A percentile compares a stretch with the other conserved stretches of the same genome.
These are phyloP conservation scores for Eurypyga helias DNA, from an alignment of 2,113 vertebrate genomes.

Conservation along the genomic window DNA sequence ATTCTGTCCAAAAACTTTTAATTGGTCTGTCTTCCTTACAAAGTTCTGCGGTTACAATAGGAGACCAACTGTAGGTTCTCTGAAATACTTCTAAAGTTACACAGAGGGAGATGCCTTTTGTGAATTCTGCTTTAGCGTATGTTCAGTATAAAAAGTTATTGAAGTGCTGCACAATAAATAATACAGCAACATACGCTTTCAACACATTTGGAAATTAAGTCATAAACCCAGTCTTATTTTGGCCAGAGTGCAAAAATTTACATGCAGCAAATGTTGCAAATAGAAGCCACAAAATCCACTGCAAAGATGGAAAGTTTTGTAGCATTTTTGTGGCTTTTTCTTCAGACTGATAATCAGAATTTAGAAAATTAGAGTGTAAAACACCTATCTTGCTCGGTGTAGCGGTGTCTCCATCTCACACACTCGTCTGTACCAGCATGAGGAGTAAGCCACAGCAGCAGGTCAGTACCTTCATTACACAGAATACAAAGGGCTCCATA, in stretches of 20 bases:
- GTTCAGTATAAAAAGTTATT: background rate
- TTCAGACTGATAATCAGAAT: background rate
- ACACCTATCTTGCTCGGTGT: background rate
- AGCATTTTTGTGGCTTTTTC: background rate
- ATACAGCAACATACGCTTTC: background rate
- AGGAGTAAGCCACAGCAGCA: background rate
- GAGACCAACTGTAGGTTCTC: background rate
- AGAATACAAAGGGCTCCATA: background rate
- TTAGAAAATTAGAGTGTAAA: background rate
- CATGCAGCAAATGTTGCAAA: background rate
- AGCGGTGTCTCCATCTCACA: background rate
- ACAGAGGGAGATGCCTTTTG: background rate
- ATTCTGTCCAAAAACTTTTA: background rate
- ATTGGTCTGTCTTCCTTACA: accelerated
- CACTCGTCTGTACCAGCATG: background rate
- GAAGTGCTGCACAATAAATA: conserved; percentile 2
- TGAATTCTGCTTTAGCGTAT: background rate
- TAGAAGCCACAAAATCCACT: background rate
- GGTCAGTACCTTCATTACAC: background rate
- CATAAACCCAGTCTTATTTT: conserved; percentile 1
- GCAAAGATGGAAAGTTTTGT: background rate
- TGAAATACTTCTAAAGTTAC: background rate
- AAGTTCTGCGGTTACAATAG: accelerated
- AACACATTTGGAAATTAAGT: conserved; percentile 22
- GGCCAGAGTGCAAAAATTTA: conserved; percentile 7